Evolutionary conservation across 2,797 vertebrate species (phyloP).

Genomic region (Natrix natrix): DNA sequence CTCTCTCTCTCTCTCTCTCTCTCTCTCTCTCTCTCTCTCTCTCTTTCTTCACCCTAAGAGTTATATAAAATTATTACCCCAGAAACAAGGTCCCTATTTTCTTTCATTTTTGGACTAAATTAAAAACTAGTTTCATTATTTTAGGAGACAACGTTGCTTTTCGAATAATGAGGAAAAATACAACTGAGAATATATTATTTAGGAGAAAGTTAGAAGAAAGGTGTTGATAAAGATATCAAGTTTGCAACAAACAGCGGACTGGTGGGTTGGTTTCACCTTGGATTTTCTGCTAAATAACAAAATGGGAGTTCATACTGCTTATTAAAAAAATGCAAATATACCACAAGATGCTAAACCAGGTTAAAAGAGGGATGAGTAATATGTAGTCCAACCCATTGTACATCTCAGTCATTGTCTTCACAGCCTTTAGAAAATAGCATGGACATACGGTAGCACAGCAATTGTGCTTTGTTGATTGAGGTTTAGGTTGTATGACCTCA

Average conservation of each 20-base stretch:
- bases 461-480: too few relatives aligned
- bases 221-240: neutral
- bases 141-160: neutral
- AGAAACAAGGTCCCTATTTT: neutral
- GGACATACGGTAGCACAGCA: too few relatives aligned
- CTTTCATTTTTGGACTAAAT: neutral
- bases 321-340: too few relatives aligned
- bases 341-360: too few relatives aligned
- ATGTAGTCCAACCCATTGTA: too few relatives aligned
- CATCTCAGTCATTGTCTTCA: too few relatives aligned
- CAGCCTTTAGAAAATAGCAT: too few relatives aligned
- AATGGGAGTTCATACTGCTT: too few relatives aligned
- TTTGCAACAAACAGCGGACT: neutral
- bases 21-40: slow-evolving; percentile 17
- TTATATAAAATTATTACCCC: slow-evolving; percentile 34
- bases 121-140: neutral
- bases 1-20: slow-evolving; percentile 13
- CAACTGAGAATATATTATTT: neutral
- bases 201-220: neutral
- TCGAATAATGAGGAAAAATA: neutral
- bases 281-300: too few relatives aligned
- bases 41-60: slow-evolving; percentile 20
- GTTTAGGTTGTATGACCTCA: too few relatives aligned
- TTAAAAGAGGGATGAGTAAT: too few relatives aligned
- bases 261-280: neutral